Evolutionary conservation across 2,113 vertebrate species (phyloP), one percentile per base, ranked within the genome.

Genomic region (Zosterops pallidus): DNA sequence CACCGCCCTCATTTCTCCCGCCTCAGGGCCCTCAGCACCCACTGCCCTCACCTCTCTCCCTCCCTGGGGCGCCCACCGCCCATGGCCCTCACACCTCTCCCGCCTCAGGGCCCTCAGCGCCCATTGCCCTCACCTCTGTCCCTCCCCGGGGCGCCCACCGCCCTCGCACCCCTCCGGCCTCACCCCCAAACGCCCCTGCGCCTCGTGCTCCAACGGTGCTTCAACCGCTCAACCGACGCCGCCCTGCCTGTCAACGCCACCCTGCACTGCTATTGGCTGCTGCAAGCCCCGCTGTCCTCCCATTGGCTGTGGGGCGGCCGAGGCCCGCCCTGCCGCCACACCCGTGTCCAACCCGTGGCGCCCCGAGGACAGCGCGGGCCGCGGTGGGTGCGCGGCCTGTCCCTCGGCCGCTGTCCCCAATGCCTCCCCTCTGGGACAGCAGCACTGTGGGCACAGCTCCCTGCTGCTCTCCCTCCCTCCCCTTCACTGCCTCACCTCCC

Each of bases 41-140:
- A 68, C 9, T 6, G 2, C 62, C 31, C 23, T 28, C 52, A 7
- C 8, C 14, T 5, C 9, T 10, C 8, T 10, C 35, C 31, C 14
- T 1, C 26, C 65, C 31, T 24, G 7, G 6, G 15, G 6, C 9
- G 0, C 28, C 19, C 29, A 56, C 2, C 2, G 5, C 14, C 23
- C 59, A 18, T 3, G 0, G 12, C 5, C 24, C 83, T 41, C 71
- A 28, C 42, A 23, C 15, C 41, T 8, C 39, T 37, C 57, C 22
- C 11, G 1, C 9, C 56, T 35, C 14, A 14, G 7, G 3, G 4
- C 2, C 16, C 24, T 11, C 13, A 35, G 20, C 3, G 12, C 50
- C 33, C 77, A 4, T 0, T 1, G 1, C 60, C 31, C 62, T 80
- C 55, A 3, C 35, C 35, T 35, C 35, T 35, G 35, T 35, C 35